These are phyloP conservation scores for Deroplatys truncata DNA, from an alignment of 2,888 invertebrate species.

Conservation along the genomic window DNA sequence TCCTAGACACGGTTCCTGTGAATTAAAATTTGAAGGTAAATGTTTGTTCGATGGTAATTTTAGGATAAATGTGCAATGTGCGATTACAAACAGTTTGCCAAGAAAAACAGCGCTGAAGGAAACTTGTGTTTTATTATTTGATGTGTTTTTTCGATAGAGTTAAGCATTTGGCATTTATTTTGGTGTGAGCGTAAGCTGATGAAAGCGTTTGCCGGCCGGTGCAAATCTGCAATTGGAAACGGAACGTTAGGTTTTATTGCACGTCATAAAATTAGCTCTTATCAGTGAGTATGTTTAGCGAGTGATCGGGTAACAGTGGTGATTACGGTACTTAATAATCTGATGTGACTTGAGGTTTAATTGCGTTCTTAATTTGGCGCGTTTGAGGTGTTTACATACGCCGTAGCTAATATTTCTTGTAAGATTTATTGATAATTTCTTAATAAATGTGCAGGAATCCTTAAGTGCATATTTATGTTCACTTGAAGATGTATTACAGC, in stretches of 20 bases:
- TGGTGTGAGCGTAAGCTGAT: slow-evolving; percentile 35
- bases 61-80: slow-evolving; percentile 38
- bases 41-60: slow-evolving; percentile 51
- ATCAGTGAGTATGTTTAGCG: neutral
- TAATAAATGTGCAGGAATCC: neutral
- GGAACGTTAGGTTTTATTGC: neutral
- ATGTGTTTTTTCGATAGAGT: neutral
- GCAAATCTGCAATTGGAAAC: neutral
- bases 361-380: neutral
- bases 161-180: neutral
- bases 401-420: neutral
- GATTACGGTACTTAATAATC: neutral
- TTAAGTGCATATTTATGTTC: neutral
- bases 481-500: neutral
- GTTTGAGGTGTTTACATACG: neutral
- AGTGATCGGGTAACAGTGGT: neutral
- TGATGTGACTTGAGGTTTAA: neutral
- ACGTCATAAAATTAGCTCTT: neutral
- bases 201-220: neutral
- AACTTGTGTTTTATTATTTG: neutral
- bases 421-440: neutral
- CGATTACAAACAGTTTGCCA: neutral
- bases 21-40: slow-evolving; percentile 59
- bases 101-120: neutral
- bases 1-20: slow-evolving; percentile 45